Base-by-base conservation (phyloP, 2,797 vertebrate genomes). In the Psittacula echo region DNA sequence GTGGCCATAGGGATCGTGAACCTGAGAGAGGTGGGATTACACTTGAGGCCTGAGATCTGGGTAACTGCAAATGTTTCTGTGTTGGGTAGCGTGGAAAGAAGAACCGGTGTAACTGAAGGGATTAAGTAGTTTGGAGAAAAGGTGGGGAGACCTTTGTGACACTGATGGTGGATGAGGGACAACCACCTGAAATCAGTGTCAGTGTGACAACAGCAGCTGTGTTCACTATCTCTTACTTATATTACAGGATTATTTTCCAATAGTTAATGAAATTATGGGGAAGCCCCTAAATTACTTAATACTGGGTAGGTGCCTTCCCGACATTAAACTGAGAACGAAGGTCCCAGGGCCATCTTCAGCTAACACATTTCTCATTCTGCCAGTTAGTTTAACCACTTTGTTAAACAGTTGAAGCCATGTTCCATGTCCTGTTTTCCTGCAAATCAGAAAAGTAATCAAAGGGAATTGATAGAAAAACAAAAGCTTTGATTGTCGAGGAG, bases 21-120 rank as follows among this genome's bases (percentile, higher is more conserved):
- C 10, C 5, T 70, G 32, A 47, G 50, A 22, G 47, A 54, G 20
- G 13, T 29, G 10, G 21, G 27, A 65, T n/a, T 15, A 48, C 16
- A 6, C 3, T n/a, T 60, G 34, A 45, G 18, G 50, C 18, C 82
- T 81, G 34, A 78, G 21, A 13, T 48, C 5, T 20, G 54, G 11
- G 44, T 10, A 44, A 1, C 11, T 18, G 18, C 9, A 5, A 3
- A 0, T 0, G 1, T 64, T 68, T 85, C 16, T 45, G 11, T 62
- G 27, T n/a, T 56, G 47, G 21, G 27, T 76, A 29, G 47, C 0
- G 0, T 1, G 3, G 32, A 65, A 67, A 42, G 45, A 27, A 78
- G 32, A 72, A 26, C 20, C 4, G 3, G 8, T 30, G 39, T 68
- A 51, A n/a, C 14, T 0, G 0, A 24, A 53, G 8, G 22, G 26